These are phyloP conservation scores for Prolemur simus DNA, from an alignment of 2,113 vertebrate species.

Conservation along the genomic window DNA sequence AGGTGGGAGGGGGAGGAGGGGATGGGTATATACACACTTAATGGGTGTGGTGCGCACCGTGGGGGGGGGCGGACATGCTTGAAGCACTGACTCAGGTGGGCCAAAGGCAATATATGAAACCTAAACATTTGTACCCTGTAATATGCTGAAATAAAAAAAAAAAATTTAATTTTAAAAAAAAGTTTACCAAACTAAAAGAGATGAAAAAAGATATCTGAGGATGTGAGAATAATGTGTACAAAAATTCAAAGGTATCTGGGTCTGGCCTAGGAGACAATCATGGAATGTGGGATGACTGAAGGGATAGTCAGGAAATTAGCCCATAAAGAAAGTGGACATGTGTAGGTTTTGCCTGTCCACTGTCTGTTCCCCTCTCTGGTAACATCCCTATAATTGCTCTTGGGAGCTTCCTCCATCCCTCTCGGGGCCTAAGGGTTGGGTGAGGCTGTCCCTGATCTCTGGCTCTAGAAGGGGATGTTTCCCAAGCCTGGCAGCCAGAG, in stretches of 20 bases:
- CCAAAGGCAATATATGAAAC: too few species aligned
- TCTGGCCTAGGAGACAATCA: neutral
- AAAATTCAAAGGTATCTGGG: neutral
- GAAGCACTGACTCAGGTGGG: too few species aligned
- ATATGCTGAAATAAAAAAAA: too few species aligned
- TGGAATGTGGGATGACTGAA: neutral
- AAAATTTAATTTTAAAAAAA: neutral
- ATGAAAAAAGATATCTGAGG: neutral
- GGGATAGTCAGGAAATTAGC: neutral
- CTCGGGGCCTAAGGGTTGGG: neutral
- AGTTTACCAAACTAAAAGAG: neutral
- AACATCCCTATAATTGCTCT: accelerated
- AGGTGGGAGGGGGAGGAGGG: too few species aligned
- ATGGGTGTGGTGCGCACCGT: accelerated
- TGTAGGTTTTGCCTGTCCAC: neutral
- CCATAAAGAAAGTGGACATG: neutral
- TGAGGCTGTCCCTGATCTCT: neutral
- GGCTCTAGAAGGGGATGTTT: neutral
- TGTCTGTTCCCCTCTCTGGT: accelerated
- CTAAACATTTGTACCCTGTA: too few species aligned
- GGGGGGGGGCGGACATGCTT: too few species aligned
- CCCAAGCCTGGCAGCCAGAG: neutral
- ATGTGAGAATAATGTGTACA: neutral
- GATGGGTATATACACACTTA: too few species aligned
- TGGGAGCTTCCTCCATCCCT: neutral